Evolutionary conservation across 2,113 vertebrate species (phyloP), one percentile per base, ranked within the genome.

Genomic region (Nycticebus coucang): DNA sequence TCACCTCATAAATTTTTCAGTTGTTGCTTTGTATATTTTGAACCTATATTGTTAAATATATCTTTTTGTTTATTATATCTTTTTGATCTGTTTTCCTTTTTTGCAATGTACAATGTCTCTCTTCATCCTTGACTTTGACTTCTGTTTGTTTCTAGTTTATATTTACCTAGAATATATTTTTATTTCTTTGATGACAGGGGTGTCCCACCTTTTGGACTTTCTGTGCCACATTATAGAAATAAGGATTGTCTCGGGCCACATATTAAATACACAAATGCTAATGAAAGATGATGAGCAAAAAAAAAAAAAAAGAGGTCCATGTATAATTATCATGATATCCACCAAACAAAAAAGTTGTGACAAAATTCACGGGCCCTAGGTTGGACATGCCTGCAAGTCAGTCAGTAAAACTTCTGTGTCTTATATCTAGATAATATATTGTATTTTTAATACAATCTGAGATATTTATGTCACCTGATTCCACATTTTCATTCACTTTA

Each of bases 131-230:
- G 57, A 92, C 33, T 88, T 92, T 60, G 15, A 12, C 60, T 92
- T 92, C 55, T 74, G 4, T 68, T 85, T 84, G 19, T 85, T 41
- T 80, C 80, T 80, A 74, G 15, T 19, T 92, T 5, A 74, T 72
- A 79, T 82, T 92, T 84, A 75, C 33, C 37, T 75, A 28, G 7
- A 24, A 95, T 93, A 89, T 89, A 89, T 81, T 92, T 92, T 92
- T 9, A 89, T 68, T 66, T 79, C 26, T 85, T 69, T 89, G 30
- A 41, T 78, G 72, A 50, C 45, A 50, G 45, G 45, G 7, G 45
- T 10, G 8, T 50, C 45, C 45, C 45, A 50, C 45, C 45, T 50
- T 50, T 50, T 50, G 45, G 45, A 2, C 9, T 50, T 8, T 50
- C 45, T 50, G 8, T 50, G 45, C 45, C 45, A 50, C 45, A 50